phyloP scores from a whole-genome alignment of 2,113 vertebrate species.

The Cervus canadensis region DNA sequence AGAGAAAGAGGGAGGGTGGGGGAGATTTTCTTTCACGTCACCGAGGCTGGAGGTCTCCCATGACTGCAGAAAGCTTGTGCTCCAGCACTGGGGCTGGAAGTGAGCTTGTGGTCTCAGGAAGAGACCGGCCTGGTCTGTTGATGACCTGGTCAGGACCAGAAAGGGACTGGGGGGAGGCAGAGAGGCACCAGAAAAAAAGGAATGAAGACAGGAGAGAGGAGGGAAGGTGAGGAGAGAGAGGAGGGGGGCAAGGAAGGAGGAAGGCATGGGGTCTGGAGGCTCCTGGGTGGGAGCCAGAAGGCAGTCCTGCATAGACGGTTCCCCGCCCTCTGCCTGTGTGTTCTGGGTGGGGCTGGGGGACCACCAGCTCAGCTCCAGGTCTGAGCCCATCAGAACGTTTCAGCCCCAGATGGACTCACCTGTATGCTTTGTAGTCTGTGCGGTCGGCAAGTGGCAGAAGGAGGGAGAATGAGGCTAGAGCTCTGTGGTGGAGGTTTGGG shows the following conservation, averaged over 20 bases:
- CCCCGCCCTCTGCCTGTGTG: too few relatives aligned
- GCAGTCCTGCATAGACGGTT: not conserved
- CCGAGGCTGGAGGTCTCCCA: fast-evolving
- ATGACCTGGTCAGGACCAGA: not conserved
- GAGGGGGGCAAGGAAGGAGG: not conserved
- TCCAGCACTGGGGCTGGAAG: not conserved
- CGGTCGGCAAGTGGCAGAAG: not conserved
- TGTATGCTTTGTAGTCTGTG: not conserved
- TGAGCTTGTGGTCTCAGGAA: not conserved
- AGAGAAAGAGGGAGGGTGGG: not conserved
- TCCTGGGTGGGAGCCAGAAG: not conserved
- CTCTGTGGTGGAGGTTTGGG: not conserved
- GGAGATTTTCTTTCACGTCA: not conserved
- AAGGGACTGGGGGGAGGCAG: not conserved
- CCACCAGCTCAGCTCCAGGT: not conserved
- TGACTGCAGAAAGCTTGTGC: not conserved
- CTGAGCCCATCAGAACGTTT: not conserved
- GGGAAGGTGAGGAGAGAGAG: not conserved
- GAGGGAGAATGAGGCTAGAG: not conserved
- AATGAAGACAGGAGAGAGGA: not conserved
- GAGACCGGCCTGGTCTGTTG: not conserved
- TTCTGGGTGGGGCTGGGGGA: too few relatives aligned
- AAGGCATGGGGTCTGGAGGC: not conserved
- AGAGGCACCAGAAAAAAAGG: not conserved
- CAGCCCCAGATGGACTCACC: not conserved